phyloP scores from a whole-genome alignment of 30 jellyfish, hydroid and myxozoan species.

The Mastigias papua region DNA sequence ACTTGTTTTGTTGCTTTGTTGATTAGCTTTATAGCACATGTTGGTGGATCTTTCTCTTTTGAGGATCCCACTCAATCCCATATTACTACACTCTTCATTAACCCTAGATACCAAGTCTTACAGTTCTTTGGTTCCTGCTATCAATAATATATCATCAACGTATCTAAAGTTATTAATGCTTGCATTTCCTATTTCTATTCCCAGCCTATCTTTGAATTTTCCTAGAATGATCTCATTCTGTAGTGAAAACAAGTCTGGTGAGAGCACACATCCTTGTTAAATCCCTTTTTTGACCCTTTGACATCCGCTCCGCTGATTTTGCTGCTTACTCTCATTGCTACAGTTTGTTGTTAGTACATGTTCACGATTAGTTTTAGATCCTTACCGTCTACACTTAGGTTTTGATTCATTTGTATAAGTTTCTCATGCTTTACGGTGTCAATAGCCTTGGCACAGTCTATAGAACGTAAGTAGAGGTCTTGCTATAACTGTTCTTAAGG shows the following conservation, averaged over 20 bases:
- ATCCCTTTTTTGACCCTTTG: slow-evolving; percentile 17
- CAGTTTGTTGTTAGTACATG: too few species aligned
- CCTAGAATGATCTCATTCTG: background rate
- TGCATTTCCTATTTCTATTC: slow-evolving; percentile 6
- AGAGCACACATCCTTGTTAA: slow-evolving; percentile 5
- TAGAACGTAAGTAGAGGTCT: too few species aligned
- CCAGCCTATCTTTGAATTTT: background rate
- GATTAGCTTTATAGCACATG: background rate
- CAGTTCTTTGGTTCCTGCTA: slow-evolving; percentile 28
- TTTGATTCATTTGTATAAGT: too few species aligned
- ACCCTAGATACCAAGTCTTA: slow-evolving; percentile 17
- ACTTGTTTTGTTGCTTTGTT: slow-evolving; percentile 2
- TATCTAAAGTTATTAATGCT: slow-evolving; percentile 13
- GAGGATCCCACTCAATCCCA: slow-evolving; percentile 12
- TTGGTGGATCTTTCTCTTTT: slow-evolving; percentile 10
- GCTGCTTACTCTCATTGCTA: too few species aligned
- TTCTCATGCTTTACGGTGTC: too few species aligned
- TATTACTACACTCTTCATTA: background rate
- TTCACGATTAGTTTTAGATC: too few species aligned
- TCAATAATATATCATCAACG: background rate
- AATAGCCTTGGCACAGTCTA: too few species aligned
- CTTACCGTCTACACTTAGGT: too few species aligned
- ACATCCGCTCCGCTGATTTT: background rate
- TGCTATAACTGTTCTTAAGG: too few species aligned
- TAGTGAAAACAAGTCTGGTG: slow-evolving; percentile 14